phyloP scores from a whole-genome alignment of 2,888 invertebrate genomes.

The Oscheius sp. region DNA sequence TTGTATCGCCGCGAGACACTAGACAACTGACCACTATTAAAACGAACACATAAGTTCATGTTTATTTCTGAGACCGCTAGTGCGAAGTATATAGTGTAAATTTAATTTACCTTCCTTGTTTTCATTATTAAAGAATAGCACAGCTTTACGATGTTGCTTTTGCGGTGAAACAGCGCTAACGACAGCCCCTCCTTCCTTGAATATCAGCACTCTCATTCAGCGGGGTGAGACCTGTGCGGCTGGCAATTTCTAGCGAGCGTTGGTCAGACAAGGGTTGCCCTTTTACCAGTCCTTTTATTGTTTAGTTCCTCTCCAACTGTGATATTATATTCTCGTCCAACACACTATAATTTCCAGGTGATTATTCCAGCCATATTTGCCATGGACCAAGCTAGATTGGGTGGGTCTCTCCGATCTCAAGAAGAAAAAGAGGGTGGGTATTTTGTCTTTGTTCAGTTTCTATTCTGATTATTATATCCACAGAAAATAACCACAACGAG shows the following conservation, averaged over 20 bases:
- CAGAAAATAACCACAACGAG: too few relatives aligned
- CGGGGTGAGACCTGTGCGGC: conserved; percentile 7
- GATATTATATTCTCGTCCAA: background rate
- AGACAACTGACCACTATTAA: too few relatives aligned
- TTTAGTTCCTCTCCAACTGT: background rate
- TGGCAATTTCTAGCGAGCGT: conserved; percentile 4
- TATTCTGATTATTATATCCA: background rate
- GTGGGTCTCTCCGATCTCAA: background rate
- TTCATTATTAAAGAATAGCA: too few relatives aligned
- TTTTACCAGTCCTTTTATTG: background rate
- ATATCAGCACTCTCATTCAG: conserved; percentile 22
- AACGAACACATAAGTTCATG: too few relatives aligned
- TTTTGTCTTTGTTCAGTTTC: background rate
- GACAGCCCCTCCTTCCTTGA: conserved; percentile 22
- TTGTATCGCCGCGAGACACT: too few relatives aligned
- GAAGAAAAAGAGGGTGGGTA: background rate
- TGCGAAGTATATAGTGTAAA: too few relatives aligned
- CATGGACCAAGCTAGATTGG: conserved; percentile 2
- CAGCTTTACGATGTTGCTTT: background rate
- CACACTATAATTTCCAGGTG: background rate
- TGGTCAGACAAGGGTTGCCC: background rate
- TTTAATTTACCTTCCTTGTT: too few relatives aligned
- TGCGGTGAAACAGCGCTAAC: background rate
- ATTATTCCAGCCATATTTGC: background rate
- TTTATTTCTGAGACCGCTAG: too few relatives aligned